Conservation (phyloP, 2,797 vertebrate genomes). For the Lacerta viridis region DNA sequence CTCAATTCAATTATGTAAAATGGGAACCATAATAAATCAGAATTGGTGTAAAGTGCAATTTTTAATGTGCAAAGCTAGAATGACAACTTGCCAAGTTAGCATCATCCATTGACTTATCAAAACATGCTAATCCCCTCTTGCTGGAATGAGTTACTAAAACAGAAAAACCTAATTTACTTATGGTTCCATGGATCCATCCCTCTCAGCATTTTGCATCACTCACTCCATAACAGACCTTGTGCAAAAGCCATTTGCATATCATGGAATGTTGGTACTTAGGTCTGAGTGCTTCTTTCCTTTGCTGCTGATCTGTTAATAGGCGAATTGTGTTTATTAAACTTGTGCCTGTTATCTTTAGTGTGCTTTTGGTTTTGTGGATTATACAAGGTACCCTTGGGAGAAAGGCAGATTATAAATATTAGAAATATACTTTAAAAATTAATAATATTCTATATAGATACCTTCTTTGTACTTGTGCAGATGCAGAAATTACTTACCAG, state of each 20-base stretch:
- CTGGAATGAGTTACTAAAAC: neutral
- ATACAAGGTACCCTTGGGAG: neutral
- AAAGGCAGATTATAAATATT: neutral
- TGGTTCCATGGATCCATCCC: neutral
- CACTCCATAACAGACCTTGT: neutral
- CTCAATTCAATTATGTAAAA: conserved; percentile 8
- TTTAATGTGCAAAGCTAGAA: conserved; percentile 11
- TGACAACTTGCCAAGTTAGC: conserved; percentile 10
- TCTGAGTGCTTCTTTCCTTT: neutral
- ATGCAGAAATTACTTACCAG: conserved; percentile 14
- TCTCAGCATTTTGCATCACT: neutral
- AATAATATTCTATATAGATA: neutral
- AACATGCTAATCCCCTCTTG: neutral
- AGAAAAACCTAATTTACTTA: neutral
- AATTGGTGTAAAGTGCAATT: conserved; percentile 25
- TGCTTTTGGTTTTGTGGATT: conserved; percentile 3
- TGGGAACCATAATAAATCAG: conserved; percentile 12
- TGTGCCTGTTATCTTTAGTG: neutral
- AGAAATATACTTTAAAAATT: neutral
- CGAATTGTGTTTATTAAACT: neutral
- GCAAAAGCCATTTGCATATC: neutral
- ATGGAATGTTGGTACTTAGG: neutral
- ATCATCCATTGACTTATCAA: neutral
- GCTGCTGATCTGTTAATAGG: neutral
- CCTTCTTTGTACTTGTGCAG: neutral